Evolutionary conservation across 2,888 invertebrate genomes (phyloP).

Genomic region (Athetis lepigone): DNA sequence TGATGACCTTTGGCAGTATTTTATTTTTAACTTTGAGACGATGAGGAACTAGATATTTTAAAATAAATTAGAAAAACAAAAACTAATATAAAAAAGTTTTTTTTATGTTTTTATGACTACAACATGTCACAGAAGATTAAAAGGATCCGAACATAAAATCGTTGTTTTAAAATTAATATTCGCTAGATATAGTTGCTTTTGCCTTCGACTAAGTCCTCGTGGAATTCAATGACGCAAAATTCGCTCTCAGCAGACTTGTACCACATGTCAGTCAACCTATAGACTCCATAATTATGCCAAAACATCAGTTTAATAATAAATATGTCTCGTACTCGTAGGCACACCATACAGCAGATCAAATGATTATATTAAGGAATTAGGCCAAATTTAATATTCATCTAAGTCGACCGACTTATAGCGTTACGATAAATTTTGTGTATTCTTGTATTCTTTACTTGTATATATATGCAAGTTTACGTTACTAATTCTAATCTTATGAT

Average conservation of each 20-base stretch:
- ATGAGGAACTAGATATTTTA: background rate
- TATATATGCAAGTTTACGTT: background rate
- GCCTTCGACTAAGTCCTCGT: background rate
- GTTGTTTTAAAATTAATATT: background rate
- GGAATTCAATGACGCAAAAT: background rate
- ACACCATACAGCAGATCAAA: background rate
- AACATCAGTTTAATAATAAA: no score
- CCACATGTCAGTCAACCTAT: no score
- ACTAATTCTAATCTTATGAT: background rate
- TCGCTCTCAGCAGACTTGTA: background rate
- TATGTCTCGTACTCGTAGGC: no score
- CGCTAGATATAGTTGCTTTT: no score
- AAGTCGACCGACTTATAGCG: background rate
- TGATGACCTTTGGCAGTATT: background rate
- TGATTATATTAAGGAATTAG: background rate
- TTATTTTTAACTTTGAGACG: background rate
- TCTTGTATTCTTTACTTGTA: constrained; percentile 5
- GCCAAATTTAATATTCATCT: constrained; percentile 7
- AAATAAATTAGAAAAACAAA: background rate
- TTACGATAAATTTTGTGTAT: constrained; percentile 20
- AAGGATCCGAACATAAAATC: no score
- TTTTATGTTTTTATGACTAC: no score
- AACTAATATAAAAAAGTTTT: no score
- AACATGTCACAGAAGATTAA: no score
- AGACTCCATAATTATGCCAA: no score